A percentile compares a stretch with the other conserved stretches of the same genome.
Evolutionary conservation across 2,797 vertebrate genomes (phyloP).

Genomic region (Myotis myotis): DNA sequence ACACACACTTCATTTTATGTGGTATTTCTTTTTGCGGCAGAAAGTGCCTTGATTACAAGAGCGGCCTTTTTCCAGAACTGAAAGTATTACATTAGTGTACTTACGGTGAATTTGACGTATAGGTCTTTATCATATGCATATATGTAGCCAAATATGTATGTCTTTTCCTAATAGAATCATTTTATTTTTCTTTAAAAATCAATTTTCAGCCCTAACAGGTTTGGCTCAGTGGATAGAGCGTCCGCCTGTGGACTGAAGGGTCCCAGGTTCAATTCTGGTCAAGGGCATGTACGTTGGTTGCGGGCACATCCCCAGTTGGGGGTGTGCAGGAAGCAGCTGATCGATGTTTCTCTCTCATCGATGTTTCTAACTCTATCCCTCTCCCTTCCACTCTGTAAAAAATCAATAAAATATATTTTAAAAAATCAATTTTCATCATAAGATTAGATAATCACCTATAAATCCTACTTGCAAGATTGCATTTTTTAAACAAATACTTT

Average conservation of each 20-base stretch:
- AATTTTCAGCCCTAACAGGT: neutral
- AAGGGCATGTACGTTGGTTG: no score
- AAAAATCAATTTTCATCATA: neutral
- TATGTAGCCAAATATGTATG: neutral
- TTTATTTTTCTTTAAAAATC: neutral
- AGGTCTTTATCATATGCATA: neutral
- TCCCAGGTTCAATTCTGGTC: no score
- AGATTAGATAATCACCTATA: neutral
- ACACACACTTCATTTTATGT: neutral
- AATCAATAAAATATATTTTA: no score
- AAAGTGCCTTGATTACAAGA: neutral
- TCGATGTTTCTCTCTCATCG: no score
- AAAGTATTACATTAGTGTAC: neutral
- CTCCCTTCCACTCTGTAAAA: no score
- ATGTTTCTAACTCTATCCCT: no score
- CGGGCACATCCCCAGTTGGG: no score
- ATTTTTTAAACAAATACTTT: neutral
- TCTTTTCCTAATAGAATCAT: neutral
- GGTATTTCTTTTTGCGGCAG: neutral
- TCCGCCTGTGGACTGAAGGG: no score
- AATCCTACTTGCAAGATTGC: neutral
- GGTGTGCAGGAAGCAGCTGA: no score
- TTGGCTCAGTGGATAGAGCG: no score
- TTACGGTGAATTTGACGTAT: neutral
- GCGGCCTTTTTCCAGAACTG: neutral